Conservation (phyloP, 2,888 invertebrate genomes). For the Morpho deidamia region DNA sequence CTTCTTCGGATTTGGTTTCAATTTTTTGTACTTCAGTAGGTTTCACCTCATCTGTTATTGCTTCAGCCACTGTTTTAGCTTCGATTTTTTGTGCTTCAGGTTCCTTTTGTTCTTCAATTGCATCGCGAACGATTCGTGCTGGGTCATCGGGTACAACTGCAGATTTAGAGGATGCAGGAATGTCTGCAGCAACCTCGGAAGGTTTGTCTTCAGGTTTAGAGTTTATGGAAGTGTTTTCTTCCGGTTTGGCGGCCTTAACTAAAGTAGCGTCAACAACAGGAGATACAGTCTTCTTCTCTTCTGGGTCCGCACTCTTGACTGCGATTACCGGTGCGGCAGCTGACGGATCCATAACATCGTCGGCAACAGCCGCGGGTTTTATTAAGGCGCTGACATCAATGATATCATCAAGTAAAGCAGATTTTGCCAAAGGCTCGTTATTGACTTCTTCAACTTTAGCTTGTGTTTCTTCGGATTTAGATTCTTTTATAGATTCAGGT, state of each 20-base stretch:
- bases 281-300: constrained; percentile 41
- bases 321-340: constrained; percentile 43
- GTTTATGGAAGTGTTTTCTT: constrained; percentile 29
- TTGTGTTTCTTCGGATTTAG: constrained; percentile 34
- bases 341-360: constrained; percentile 49
- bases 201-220: constrained; percentile 30
- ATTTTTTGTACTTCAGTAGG: constrained; percentile 21
- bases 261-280: constrained; percentile 22
- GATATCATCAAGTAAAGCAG: constrained; percentile 38
- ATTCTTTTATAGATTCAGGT: constrained; percentile 32
- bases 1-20: constrained; percentile 30
- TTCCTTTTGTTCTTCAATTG: constrained; percentile 48
- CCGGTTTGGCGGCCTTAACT: constrained; percentile 21
- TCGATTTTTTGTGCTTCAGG: constrained; percentile 24
- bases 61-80: constrained; percentile 26
- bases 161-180: constrained; percentile 24
- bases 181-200: constrained; percentile 20
- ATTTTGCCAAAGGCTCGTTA: constrained; percentile 40
- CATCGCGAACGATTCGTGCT: constrained; percentile 57
- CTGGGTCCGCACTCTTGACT: constrained; percentile 53
- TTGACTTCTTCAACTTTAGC: constrained; percentile 49
- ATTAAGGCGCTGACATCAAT: constrained; percentile 54
- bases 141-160: constrained; percentile 36
- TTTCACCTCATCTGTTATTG: constrained; percentile 23
- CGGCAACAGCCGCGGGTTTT: constrained; percentile 49